phyloP scores from a whole-genome alignment of 2,113 vertebrate species.

The Cynoglossus semilaevis region DNA sequence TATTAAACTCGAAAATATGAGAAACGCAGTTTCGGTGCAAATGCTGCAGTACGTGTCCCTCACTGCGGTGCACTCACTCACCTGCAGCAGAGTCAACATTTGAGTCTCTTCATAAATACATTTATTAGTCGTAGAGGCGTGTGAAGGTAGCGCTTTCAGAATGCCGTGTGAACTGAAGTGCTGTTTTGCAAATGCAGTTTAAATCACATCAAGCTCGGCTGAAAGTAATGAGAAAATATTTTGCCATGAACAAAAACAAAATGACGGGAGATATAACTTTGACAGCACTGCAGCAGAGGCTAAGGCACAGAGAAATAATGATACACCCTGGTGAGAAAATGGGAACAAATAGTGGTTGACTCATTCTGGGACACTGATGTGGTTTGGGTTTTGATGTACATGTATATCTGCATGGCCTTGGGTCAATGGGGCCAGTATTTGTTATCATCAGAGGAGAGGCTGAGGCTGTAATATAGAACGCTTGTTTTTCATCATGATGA shows the following conservation, averaged over 20 bases:
- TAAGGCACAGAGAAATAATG: too few species aligned
- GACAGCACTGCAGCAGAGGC: too few species aligned
- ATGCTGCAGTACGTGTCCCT: too few species aligned
- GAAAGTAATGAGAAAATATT: neutral
- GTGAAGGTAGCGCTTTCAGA: neutral
- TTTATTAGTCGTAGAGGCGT: neutral
- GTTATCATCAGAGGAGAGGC: conserved; percentile 25
- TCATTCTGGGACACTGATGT: too few species aligned
- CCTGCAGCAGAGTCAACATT: too few species aligned
- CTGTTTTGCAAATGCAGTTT: neutral
- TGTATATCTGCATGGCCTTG: conserved; percentile 6
- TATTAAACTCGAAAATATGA: too few species aligned
- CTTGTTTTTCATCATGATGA: conserved; percentile 60
- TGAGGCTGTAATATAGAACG: conserved; percentile 49
- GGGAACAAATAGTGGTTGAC: too few species aligned
- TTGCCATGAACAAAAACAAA: too few species aligned
- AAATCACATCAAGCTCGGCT: neutral
- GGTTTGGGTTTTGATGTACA: neutral
- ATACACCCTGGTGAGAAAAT: too few species aligned
- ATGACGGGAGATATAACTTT: too few species aligned
- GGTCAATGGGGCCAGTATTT: conserved; percentile 45
- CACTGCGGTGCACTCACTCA: too few species aligned
- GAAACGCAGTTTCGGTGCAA: too few species aligned
- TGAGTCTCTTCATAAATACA: neutral
- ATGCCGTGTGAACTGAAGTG: neutral